These are phyloP conservation scores for Calephelis perditalis DNA, from an alignment of 2,888 invertebrate genomes.

Conservation along the genomic window DNA sequence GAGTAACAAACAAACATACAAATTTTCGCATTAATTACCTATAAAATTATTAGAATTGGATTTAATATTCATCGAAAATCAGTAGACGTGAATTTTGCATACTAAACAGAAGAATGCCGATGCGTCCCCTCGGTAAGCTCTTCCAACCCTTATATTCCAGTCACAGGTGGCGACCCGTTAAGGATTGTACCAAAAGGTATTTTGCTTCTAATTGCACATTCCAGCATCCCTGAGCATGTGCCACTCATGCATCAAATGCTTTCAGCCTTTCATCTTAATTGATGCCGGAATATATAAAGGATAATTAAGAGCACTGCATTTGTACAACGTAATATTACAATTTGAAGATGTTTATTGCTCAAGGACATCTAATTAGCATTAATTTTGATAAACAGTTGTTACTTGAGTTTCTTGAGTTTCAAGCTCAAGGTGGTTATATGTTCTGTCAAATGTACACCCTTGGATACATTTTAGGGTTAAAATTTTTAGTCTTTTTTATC, in stretches of 20 bases:
- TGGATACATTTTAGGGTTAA: too few relatives aligned
- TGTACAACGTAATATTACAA: slow-evolving; percentile 4
- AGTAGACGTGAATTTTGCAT: neutral
- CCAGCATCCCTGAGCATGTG: slow-evolving; percentile 20
- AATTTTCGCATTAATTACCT: too few relatives aligned
- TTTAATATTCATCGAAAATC: slow-evolving; percentile 3
- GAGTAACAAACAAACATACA: too few relatives aligned
- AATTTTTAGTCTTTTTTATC: too few relatives aligned
- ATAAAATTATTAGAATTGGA: neutral
- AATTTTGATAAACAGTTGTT: too few relatives aligned
- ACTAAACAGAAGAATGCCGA: neutral
- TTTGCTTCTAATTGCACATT: slow-evolving; percentile 33
- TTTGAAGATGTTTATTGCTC: neutral
- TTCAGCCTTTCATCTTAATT: slow-evolving; percentile 26
- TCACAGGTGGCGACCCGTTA: slow-evolving; percentile 45
- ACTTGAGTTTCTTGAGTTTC: too few relatives aligned
- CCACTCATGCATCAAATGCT: slow-evolving; percentile 27
- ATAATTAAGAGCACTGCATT: slow-evolving; percentile 22
- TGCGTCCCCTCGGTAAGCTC: slow-evolving; percentile 38
- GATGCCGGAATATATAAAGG: slow-evolving; percentile 18
- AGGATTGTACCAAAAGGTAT: slow-evolving; percentile 31
- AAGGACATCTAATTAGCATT: too few relatives aligned
- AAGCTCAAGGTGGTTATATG: too few relatives aligned
- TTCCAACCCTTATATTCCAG: slow-evolving; percentile 34
- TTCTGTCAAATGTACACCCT: too few relatives aligned